Evolutionary conservation across 2,113 vertebrate species (phyloP).

Genomic region (Eonycteris spelaea): DNA sequence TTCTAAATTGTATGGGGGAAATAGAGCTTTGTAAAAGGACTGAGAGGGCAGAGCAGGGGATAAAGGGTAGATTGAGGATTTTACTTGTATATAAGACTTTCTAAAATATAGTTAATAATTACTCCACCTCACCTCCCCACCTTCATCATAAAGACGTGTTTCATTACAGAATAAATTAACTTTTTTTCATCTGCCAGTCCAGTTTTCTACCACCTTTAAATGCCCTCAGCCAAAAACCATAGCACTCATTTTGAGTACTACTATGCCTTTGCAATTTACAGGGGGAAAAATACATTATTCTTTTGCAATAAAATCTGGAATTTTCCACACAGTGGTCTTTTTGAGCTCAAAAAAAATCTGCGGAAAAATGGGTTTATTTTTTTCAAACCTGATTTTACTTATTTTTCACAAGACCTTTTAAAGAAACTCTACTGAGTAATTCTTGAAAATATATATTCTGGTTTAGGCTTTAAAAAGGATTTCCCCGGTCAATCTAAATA

Average conservation of each 20-base stretch:
- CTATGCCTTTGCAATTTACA: constrained; percentile 80
- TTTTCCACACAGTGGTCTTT: constrained; percentile 79
- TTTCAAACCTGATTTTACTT: constrained; percentile 86
- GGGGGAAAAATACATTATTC: constrained; percentile 84
- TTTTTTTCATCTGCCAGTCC: constrained; percentile 78
- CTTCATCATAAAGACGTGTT: neutral
- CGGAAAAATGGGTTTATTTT: constrained; percentile 84
- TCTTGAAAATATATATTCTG: constrained; percentile 85
- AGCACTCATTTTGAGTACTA: constrained; percentile 85
- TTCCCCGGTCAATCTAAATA: constrained; percentile 92
- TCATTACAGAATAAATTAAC: constrained; percentile 72
- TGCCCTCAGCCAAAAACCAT: constrained; percentile 78
- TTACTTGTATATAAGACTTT: neutral
- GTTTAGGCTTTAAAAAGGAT: constrained; percentile 88
- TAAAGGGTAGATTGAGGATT: neutral
- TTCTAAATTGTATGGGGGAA: neutral
- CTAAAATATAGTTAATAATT: neutral
- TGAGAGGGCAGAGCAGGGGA: neutral
- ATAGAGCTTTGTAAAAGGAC: neutral
- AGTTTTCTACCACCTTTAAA: constrained; percentile 82
- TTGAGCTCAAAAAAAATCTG: constrained; percentile 85
- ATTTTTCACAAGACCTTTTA: constrained; percentile 84
- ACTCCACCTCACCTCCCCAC: neutral
- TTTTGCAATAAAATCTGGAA: constrained; percentile 85
- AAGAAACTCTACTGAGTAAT: constrained; percentile 83